Evolutionary conservation across 2,797 vertebrate genomes (phyloP), one percentile per base, ranked within the genome.

Genomic region (Enteromius viviparus): DNA sequence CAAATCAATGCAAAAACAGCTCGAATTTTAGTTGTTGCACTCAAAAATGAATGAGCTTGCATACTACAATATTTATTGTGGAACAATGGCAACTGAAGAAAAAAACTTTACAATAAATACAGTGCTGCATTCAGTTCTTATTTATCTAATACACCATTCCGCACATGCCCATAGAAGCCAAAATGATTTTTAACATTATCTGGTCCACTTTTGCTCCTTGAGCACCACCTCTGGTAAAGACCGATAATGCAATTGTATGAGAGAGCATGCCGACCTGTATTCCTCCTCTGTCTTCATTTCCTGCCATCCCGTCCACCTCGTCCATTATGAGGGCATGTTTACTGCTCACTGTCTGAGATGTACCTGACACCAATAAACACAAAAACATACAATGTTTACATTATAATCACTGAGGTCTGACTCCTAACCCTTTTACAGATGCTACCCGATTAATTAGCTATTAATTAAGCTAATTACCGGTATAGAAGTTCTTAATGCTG

Each of bases 291-390:
- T 99, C 98, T 91, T 99, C 98, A 64, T 95, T 99, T 81, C 98
- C 98, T 15, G 98, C 98, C 98, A 99, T 99, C 66, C 98, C 98
- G 19, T 99, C 98, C n/a, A 99, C 95, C 93, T 99, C 98, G 78
- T 99, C 98, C 98, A 99, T 99, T 92, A 99, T 96, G 84, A 99
- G 94, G 40, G 96, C 96, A 29, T 99, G 98, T 76, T 96, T 97
- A 65, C 55, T 88, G 87, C 94, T 96, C 82, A 96, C 95, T 3
- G 94, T 95, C 89, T 92, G 92, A 75, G 95, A 95, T 12, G 94
- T 86, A 34, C 96, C 98, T 99, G 29, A 85, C 3, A 58, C 53
- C 47, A 76, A 45, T 72, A 76, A 81, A 84, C 72, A 76, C n/a
- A 78, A 19, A 40, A 60, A 83, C 70, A 74, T 17, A 37, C 6